A percentile compares a stretch with the other conserved stretches of the same genome.
Conservation (phyloP, 2,113 vertebrate species). For the Solea solea region DNA sequence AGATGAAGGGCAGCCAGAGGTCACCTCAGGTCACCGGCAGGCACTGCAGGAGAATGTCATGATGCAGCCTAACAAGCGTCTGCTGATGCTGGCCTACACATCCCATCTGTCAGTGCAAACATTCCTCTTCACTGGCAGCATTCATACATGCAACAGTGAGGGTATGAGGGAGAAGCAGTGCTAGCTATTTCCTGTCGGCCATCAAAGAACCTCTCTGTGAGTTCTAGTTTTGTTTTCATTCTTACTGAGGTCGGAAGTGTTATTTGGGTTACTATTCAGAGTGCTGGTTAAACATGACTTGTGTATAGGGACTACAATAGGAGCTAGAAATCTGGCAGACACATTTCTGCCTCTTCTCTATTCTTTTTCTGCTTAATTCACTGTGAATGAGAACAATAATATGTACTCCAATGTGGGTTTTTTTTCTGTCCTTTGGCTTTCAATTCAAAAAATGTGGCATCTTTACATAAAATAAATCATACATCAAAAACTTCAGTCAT, state of each 20-base stretch:
- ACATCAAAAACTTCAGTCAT: conserved; percentile 32
- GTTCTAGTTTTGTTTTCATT: conserved; percentile 70
- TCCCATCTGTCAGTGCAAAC: conserved; percentile 71
- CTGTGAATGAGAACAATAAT: conserved; percentile 55
- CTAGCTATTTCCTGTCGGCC: conserved; percentile 24
- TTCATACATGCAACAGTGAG: conserved; percentile 8
- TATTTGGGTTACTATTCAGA: conserved; percentile 73
- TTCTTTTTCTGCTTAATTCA: conserved; percentile 38
- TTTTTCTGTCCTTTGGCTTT: conserved; percentile 58
- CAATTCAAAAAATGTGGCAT: conserved; percentile 44
- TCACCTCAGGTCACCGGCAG: conserved; percentile 68
- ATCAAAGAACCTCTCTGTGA: background rate
- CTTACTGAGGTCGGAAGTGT: conserved; percentile 65
- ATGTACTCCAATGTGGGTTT: conserved; percentile 13
- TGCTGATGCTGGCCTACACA: conserved; percentile 73
- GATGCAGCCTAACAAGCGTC: conserved; percentile 45
- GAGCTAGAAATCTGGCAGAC: conserved; percentile 43
- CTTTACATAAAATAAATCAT: conserved; percentile 41
- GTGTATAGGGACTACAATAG: conserved; percentile 37
- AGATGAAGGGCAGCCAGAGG: conserved; percentile 46
- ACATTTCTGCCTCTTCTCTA: conserved; percentile 26
- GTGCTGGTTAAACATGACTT: conserved; percentile 55
- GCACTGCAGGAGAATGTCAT: conserved; percentile 71
- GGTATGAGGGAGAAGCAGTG: conserved; percentile 40
- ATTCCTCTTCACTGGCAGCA: conserved; percentile 23